These are phyloP conservation scores for Morbakka virulenta DNA, from an alignment of 30 jellyfish, hydroid and myxozoan species.

Conservation along the genomic window DNA sequence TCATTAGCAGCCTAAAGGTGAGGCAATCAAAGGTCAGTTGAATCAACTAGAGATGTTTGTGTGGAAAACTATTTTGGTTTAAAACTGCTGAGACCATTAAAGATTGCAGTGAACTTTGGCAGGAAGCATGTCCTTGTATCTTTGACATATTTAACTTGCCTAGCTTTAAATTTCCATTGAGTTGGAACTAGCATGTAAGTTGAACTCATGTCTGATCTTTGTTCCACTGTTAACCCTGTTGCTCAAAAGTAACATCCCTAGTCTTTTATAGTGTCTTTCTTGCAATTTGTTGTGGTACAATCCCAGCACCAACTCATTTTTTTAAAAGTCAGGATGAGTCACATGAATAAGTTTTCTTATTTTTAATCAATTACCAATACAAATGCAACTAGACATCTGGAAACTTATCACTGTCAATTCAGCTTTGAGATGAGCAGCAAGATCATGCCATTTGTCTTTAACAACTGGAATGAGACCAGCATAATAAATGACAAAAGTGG, in stretches of 20 bases:
- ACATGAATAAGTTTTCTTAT: conserved; percentile 40
- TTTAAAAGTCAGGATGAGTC: conserved; percentile 46
- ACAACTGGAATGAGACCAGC: conserved; percentile 2
- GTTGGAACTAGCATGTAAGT: not conserved
- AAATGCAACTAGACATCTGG: conserved; percentile 22
- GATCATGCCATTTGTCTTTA: not conserved
- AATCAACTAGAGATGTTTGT: conserved; percentile 42
- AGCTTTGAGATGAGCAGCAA: not conserved
- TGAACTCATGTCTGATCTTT: conserved; percentile 38
- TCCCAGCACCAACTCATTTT: conserved; percentile 39
- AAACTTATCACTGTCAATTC: conserved; percentile 16
- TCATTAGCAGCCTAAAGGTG: conserved; percentile 42
- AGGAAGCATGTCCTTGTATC: conserved; percentile 32
- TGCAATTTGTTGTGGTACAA: conserved; percentile 26
- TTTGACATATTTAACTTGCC: conserved; percentile 11
- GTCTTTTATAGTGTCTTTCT: conserved; percentile 21
- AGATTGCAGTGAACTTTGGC: conserved; percentile 39
- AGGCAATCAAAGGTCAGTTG: conserved; percentile 44
- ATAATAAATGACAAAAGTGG: not conserved
- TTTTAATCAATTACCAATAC: conserved; percentile 26
- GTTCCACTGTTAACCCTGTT: conserved; percentile 36
- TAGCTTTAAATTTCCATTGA: conserved; percentile 1
- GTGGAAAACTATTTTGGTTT: conserved; percentile 27
- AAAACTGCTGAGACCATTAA: conserved; percentile 59
- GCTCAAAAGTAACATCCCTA: conserved; percentile 1